Base-by-base conservation (phyloP, 2,797 vertebrate species). In the Eospalax fontanierii region DNA sequence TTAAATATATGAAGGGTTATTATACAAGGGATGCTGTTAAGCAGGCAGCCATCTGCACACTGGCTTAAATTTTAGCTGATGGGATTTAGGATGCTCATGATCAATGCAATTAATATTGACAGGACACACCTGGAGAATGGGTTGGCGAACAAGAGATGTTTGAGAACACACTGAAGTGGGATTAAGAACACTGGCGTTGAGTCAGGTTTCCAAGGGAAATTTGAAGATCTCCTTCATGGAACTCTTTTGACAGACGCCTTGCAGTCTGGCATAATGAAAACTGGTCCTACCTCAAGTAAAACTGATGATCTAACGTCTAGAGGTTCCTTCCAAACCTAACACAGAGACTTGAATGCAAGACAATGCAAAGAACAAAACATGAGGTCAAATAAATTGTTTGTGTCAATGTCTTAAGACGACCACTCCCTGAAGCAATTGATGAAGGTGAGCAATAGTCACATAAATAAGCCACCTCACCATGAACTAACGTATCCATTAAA, bases 31-130 rank as follows among this genome's bases (percentile, higher is more conserved):
- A 80, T 94, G 21, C 35, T 89, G 30, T 96, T 96, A 87, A 96
- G 9, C 18, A 70, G 50, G 63, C n/a, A 92, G 82, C 68, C 93
- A 85, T 91, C 88, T 96, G 93, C 83, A 94, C 70, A 85, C 19
- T 28, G 87, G 79, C 66, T 97, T 97, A 95, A 66, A 92, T 85
- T 96, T 96, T 95, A 95, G 80, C 66, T 84, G 38, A 22, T 38
- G 68, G 93, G 95, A 96, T 97, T 97, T 95, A 88, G 79, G n/a
- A 70, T 82, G 66, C 18, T 91, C 68, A 12, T n/a, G 70, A 84
- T 92, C 38, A 10, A 82, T 87, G 90, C 66, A 76, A 21, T 93
- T 89, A 94, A 50, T 94, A 94, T 95, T 96, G 94, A 96, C 65
- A 86, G 74, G 89, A 74, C 75, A 94, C 93, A 96, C 86, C 86